Base-by-base conservation (phyloP, 2,113 vertebrate species). In the Platichthys flesus region DNA sequence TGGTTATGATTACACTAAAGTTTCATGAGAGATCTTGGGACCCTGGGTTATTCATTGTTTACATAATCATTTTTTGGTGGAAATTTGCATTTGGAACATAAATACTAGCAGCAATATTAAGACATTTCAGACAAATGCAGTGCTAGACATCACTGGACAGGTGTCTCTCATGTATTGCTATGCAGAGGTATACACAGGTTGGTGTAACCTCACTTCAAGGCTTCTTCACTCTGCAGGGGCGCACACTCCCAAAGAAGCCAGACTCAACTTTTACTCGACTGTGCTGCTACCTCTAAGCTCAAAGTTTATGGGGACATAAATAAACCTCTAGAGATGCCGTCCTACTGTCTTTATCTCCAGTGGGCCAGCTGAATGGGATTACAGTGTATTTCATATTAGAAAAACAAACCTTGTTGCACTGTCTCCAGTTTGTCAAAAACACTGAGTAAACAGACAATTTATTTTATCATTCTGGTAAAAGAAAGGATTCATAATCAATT, bases 261-360 rank as follows among this genome's bases (percentile, higher is more conserved):
- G 45, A 18, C 64, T 87, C 40, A 40, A 67, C 71, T 75, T 75
- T 51, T 26, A 40, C 71, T 42, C 64, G 64, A 78, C 63, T 67
- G 78, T 79, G 68, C 31, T 35, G 67, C 70, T 81, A 21, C 65
- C 57, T 71, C 57, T 60, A 40, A 81, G 77, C 42, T 85, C 68
- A 24, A 45, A 75, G 58, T 81, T 83, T 79, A 65, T 45, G 12
- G 64, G 23, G 28, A 23, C 57, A 79, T 74, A 71, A 81, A 89
- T 77, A 60, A 71, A 78, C 21, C 16, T 84, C 6, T 31, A 31
- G 31, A 31, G 1, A 31, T 31, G 28, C 3, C 70, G 73, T 74
- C 67, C 67, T 73, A 12, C 45, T 82, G 67, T 87, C 85, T 31
- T 31, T 81, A 85, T 88, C 77, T 87, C 62, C 47, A 79, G 5